Evolutionary conservation across 2,888 invertebrate species (phyloP).

Genomic region (Polyommatus iphigenia): DNA sequence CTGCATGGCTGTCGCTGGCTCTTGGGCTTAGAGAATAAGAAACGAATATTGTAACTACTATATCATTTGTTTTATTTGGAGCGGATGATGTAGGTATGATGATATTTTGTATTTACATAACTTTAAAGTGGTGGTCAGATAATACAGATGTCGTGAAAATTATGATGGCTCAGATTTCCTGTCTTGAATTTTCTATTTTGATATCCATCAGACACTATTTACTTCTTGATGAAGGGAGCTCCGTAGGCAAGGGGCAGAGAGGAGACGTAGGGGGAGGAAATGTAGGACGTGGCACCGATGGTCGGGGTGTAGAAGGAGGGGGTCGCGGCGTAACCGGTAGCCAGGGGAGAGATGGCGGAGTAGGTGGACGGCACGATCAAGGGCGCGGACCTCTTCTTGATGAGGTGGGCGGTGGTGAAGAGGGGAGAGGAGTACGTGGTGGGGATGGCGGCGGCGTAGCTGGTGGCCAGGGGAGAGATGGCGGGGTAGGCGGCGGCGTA

Average conservation of each 20-base stretch:
- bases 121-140: background rate
- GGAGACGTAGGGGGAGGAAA: slow-evolving; percentile 48
- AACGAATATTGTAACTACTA: background rate
- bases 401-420: slow-evolving; percentile 48
- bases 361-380: slow-evolving; percentile 41
- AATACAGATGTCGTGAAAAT: background rate
- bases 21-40: background rate
- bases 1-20: background rate
- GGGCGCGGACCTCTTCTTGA: slow-evolving; percentile 57
- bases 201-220: background rate
- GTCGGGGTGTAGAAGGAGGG: background rate
- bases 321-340: background rate
- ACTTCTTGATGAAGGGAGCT: slow-evolving; percentile 40
- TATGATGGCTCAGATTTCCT: background rate
- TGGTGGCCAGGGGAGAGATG: slow-evolving; percentile 49
- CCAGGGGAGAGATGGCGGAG: background rate
- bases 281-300: background rate
- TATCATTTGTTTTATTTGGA: background rate
- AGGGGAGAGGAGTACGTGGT: slow-evolving; percentile 41
- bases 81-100: background rate
- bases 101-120: background rate
- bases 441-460: slow-evolving; percentile 34
- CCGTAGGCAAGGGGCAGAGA: slow-evolving; percentile 34
- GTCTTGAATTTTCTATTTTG: background rate
- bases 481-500: slow-evolving; percentile 48